Conservation (phyloP, 2,797 vertebrate genomes). For the Scleropages formosus region DNA sequence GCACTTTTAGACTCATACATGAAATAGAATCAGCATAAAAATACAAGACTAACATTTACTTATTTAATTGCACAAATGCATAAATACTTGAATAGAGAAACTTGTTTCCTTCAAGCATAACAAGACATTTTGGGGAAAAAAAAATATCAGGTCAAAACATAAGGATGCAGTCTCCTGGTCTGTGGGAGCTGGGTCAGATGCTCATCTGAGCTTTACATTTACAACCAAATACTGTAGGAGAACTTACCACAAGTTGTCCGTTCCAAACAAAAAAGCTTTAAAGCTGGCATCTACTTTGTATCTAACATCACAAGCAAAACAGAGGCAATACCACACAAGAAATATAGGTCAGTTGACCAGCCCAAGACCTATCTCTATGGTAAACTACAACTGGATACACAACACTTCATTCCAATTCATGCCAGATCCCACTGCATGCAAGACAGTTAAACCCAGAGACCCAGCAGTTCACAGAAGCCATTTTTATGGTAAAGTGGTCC, state of each 20-base stretch:
- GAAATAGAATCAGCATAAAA: conserved; percentile 33
- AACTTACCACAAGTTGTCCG: neutral
- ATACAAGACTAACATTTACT: conserved; percentile 9
- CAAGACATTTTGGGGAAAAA: conserved; percentile 43
- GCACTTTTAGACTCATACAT: conserved; percentile 47
- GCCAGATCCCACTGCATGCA: conserved; percentile 71
- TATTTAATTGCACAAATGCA: conserved; percentile 50
- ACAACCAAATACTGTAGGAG: neutral
- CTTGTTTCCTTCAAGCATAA: conserved; percentile 66
- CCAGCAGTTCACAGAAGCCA: conserved; percentile 22
- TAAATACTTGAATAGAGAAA: conserved; percentile 72
- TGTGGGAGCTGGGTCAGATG: conserved; percentile 67
- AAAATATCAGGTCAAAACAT: conserved; percentile 35
- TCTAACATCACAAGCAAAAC: conserved; percentile 34
- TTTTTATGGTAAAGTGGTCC: neutral
- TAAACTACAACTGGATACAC: conserved; percentile 53
- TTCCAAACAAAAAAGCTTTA: conserved; percentile 10
- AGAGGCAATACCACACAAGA: conserved; percentile 31
- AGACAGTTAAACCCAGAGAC: conserved; percentile 52
- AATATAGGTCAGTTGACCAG: conserved; percentile 57
- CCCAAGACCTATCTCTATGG: conserved; percentile 36
- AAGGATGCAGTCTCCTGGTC: conserved; percentile 67
- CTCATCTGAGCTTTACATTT: conserved; percentile 42
- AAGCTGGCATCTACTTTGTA: conserved; percentile 29
- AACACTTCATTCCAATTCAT: conserved; percentile 67